These are phyloP conservation scores for Neodiprion lecontei DNA, from an alignment of 1,140 invertebrate species.

Conservation along the genomic window DNA sequence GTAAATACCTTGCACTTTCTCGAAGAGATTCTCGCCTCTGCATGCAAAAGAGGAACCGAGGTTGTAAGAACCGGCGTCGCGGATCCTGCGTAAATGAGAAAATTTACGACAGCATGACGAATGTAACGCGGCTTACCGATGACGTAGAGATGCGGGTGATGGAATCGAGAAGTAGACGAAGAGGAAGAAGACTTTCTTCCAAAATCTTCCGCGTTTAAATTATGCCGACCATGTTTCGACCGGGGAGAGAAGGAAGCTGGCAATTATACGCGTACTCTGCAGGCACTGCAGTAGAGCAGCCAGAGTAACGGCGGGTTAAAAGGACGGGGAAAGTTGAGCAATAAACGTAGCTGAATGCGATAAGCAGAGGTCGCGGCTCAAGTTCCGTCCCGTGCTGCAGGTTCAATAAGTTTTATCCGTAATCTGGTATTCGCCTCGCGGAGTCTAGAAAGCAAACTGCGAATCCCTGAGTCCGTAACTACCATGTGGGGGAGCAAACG, in stretches of 20 bases:
- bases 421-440: neutral
- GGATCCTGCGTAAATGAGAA: neutral
- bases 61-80: neutral
- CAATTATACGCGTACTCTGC: too few relatives aligned
- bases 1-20: neutral
- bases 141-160: too few relatives aligned
- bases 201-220: too few relatives aligned
- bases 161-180: too few relatives aligned
- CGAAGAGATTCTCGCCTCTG: neutral
- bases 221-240: too few relatives aligned
- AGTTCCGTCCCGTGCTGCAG: neutral
- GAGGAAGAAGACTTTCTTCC: too few relatives aligned
- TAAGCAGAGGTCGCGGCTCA: neutral
- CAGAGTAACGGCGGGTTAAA: neutral
- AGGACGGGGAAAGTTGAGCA: neutral
- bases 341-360: slow-evolving; percentile 2
- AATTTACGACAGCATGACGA: too few relatives aligned
- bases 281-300: too few relatives aligned
- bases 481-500: neutral
- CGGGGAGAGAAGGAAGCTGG: too few relatives aligned
- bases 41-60: neutral
- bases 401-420: slow-evolving; percentile 4
- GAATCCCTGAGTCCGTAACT: slow-evolving; percentile 1
- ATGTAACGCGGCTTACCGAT: too few relatives aligned
- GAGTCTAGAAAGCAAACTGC: slow-evolving; percentile 2